Evolutionary conservation across 2,113 vertebrate species (phyloP).

Genomic region (Monopterus albus): DNA sequence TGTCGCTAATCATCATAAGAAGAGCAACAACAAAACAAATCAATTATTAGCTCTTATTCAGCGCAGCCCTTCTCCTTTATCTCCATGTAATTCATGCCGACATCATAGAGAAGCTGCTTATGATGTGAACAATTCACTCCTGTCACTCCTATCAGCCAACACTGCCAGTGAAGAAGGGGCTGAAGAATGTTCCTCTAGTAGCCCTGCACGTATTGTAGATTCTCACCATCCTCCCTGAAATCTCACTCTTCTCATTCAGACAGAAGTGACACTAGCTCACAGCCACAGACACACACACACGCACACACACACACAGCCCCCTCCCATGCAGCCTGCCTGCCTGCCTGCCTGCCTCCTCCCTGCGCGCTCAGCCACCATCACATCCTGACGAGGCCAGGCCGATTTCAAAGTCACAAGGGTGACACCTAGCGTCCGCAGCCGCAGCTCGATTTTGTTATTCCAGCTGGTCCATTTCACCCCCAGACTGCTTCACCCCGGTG

Average conservation of each 20-base stretch:
- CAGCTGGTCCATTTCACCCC: conserved; percentile 29
- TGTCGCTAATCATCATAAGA: conserved; percentile 33
- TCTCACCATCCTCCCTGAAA: conserved; percentile 43
- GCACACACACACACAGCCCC: conserved; percentile 13
- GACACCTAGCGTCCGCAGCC: conserved; percentile 83
- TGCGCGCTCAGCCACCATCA: conserved; percentile 40
- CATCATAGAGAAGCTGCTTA: not conserved
- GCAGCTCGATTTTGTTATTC: conserved; percentile 30
- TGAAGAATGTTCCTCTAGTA: conserved; percentile 17
- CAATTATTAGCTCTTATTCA: conserved; percentile 36
- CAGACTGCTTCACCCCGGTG: conserved; percentile 32
- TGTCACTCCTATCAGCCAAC: not conserved
- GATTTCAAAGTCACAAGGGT: conserved; percentile 84
- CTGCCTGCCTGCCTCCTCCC: conserved; percentile 17
- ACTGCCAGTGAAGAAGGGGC: not conserved
- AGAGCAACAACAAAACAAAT: conserved; percentile 36
- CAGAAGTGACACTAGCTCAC: conserved; percentile 30
- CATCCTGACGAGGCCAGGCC: conserved; percentile 56
- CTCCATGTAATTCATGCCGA: conserved; percentile 28
- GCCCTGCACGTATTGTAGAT: conserved; percentile 28
- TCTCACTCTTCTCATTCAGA: conserved; percentile 44
- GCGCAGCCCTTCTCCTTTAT: not conserved
- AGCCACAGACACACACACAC: conserved; percentile 19
- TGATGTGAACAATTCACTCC: conserved; percentile 12
- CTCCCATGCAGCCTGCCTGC: conserved; percentile 43